Evolutionary conservation across 2,797 vertebrate species (phyloP).

Genomic region (Sparus aurata): DNA sequence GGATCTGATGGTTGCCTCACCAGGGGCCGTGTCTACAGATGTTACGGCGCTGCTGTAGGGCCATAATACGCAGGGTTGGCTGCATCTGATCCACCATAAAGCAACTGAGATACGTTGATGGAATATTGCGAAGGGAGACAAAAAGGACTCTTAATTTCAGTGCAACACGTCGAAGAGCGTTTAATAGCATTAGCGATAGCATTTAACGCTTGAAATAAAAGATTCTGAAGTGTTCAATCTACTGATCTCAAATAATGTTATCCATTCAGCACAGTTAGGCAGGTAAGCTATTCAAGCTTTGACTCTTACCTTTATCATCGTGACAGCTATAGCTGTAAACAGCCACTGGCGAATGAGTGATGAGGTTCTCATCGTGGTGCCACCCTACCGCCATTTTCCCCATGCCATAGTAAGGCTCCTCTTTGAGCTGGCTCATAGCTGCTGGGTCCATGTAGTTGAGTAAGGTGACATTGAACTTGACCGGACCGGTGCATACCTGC

Average conservation of each 20-base stretch:
- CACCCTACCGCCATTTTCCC: conserved; percentile 98
- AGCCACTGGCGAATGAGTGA: conserved; percentile 92
- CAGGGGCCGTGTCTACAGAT: conserved; percentile 81
- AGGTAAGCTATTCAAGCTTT: background rate
- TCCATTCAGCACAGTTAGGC: background rate
- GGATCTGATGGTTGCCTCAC: conserved; percentile 81
- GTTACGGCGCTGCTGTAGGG: conserved; percentile 66
- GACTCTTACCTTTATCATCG: conserved; percentile 81
- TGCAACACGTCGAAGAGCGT: conserved; percentile 5
- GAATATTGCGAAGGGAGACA: conserved; percentile 54
- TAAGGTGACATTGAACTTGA: conserved; percentile 92
- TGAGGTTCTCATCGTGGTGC: conserved; percentile 97
- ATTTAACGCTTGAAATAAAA: conserved; percentile 24
- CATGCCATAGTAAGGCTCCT: conserved; percentile 98
- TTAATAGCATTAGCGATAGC: background rate
- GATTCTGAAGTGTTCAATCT: conserved; percentile 20
- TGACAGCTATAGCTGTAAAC: conserved; percentile 95
- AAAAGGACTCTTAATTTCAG: conserved; percentile 51
- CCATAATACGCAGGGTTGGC: conserved; percentile 74
- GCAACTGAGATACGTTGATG: conserved; percentile 68
- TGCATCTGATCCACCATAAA: conserved; percentile 74
- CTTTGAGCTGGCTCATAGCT: conserved; percentile 92
- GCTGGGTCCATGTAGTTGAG: conserved; percentile 98
- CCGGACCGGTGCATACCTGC: conserved; percentile 53
- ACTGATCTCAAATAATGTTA: background rate